A percentile compares a stretch with the other conserved stretches of the same genome.
Conservation (phyloP, 2,888 invertebrate genomes). For the Coelinius sp. region DNA sequence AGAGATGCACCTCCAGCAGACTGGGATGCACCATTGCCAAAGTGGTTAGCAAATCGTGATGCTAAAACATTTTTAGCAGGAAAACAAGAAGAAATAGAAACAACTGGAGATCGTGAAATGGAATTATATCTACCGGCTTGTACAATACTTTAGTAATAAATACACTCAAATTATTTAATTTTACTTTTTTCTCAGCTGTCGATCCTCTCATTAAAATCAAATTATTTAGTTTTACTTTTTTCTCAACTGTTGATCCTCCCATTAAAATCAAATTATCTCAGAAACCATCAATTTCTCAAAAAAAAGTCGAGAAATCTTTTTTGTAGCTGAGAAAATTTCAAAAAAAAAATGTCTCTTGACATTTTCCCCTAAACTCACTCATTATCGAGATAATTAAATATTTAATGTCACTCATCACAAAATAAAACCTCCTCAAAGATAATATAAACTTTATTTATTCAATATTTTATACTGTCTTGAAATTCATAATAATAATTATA, state of each 20-base stretch:
- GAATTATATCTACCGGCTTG: constrained; percentile 43
- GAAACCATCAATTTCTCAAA: too few species aligned
- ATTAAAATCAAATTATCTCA: too few species aligned
- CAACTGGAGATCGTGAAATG: constrained; percentile 56
- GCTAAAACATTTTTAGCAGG: constrained; percentile 78
- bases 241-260: too few species aligned
- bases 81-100: constrained; percentile 76
- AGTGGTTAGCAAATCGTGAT: constrained; percentile 79
- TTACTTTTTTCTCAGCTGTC: too few species aligned
- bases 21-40: constrained; percentile 87
- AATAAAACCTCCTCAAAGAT: neutral
- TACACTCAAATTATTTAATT: constrained; percentile 17
- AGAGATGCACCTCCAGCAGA: constrained; percentile 82
- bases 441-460: constrained; percentile 24
- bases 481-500: constrained; percentile 14
- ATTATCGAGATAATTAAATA: too few species aligned
- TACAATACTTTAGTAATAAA: constrained; percentile 47
- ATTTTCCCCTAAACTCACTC: too few species aligned
- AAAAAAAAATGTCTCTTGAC: too few species aligned
- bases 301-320: too few species aligned
- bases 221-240: too few species aligned
- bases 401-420: neutral
- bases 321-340: too few species aligned
- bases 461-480: constrained; percentile 18
- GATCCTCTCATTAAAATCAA: too few species aligned